Evolutionary conservation across 2,113 vertebrate species (phyloP).

Genomic region (Melanotaenia duboulayi): DNA sequence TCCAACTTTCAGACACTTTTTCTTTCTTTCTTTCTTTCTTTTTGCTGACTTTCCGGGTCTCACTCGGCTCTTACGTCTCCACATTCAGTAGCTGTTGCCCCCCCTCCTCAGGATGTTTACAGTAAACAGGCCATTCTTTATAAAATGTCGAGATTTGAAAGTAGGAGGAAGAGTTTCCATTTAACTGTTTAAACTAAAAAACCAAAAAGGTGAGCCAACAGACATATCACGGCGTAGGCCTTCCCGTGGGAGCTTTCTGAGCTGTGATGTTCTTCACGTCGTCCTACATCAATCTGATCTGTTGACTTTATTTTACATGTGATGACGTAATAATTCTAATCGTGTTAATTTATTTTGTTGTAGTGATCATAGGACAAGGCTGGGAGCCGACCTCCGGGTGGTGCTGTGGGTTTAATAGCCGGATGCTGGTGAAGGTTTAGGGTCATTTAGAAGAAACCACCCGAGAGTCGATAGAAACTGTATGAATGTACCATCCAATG

Average conservation of each 20-base stretch:
- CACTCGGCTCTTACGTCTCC: too few relatives aligned
- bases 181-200: neutral
- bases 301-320: conserved; percentile 25
- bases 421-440: too few relatives aligned
- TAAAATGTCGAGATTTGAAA: too few relatives aligned
- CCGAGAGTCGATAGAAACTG: neutral
- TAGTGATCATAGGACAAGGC: conserved; percentile 23
- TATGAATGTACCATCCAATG: conserved; percentile 83
- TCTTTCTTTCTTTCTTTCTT: too few relatives aligned
- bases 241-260: neutral
- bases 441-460: neutral
- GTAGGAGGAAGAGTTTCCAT: too few relatives aligned
- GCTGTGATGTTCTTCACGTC: neutral
- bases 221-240: neutral
- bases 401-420: conserved; percentile 10
- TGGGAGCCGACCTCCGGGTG: conserved; percentile 25
- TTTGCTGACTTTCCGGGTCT: too few relatives aligned
- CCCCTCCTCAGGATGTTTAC: too few relatives aligned
- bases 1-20: neutral
- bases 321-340: conserved; percentile 47
- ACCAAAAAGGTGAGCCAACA: neutral
- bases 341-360: conserved; percentile 73
- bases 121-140: too few relatives aligned
- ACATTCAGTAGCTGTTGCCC: too few relatives aligned
- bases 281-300: conserved; percentile 20